Base-by-base conservation (phyloP, 2,888 invertebrate species). In the Drosophila aldrichi region DNA sequence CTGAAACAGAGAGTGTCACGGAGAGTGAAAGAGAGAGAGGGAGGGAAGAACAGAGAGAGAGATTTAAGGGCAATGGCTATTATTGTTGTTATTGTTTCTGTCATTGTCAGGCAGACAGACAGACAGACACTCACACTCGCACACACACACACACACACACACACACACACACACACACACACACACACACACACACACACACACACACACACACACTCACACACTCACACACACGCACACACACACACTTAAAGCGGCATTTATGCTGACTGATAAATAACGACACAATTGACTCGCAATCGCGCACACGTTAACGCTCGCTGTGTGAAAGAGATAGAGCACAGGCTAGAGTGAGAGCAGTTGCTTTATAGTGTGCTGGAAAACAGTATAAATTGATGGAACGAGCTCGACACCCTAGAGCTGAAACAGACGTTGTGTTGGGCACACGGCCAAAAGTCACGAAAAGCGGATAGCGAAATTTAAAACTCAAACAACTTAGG, bases 231-330 rank as follows among this genome's bases (percentile, higher is more conserved):
- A 6, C 25, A 6, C 6, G 7, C 25, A 6, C 18, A 8, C 56
- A 38, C 22, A 4, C 25, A 54, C 54, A 29, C 14, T 49, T 40
- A 58, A 22, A 61, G 54, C 22, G 57, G 43, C 71, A 77, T 83
- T 83, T 81, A 65, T 83, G 89, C 81, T 75, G 81, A 67, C 83
- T 83, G 89, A 89, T 89, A 84, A 79, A 89, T 88, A 85, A 89
- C 74, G 88, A 77, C 79, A 82, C 79, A 88, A 85, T 85, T 89
- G 84, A 85, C 88, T 85, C 68, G 64, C 77, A 82, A 79, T 88
- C 85, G 74, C 62, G 68, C 56, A 52, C 81, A 75, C 72, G 70
- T 88, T 84, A 88, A 71, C 70, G 75, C 65, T 59, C 58, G 25
- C 60, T 51, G 38, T 20, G 52, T 29, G 22, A 68, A 51, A 20